Base-by-base conservation (phyloP, 2,888 invertebrate genomes). In the Lingula anatina region DNA sequence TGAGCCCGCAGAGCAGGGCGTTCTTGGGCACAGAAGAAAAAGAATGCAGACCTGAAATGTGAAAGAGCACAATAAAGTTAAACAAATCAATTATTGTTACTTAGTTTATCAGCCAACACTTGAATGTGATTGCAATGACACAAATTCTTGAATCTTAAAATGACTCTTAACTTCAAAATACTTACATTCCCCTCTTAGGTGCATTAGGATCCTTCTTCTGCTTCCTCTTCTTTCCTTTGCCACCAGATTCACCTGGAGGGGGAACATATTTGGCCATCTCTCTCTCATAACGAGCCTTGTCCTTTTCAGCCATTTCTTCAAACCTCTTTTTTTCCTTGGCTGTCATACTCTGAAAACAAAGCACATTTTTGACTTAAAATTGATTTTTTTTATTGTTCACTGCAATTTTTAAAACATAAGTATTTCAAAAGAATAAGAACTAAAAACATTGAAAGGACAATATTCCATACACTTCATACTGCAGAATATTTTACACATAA, bases 1-100 rank as follows among this genome's bases (percentile, higher is more conserved):
- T 84, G 83, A 51, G 86, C 88, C 81, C 94, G 93, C 56, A 99
- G 93, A 74, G 91, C 92, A 36, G 89, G 86, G 68, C 99, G 87
- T 78, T 95, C 95, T 74, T 97, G 97, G 78, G 93, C 92, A 78
- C 95, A 97, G 83, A 97, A 99, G 88, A 94, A 92, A 83, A 99
- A 99, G 84, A 97, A 99, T 47, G 96, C 97, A 62, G 97, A 97
- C 76, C 95, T 96, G 80, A 46, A 76, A 73, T 28, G 18, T 51
- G 28, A 56, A 60, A 49, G 36, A 44, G 12, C 2, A 46, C 5
- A 12, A n/a, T 18, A 44, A 2, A 37, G 5, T 18, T 35, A 38
- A 2, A 12, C 35, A 31, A 9, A 31, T 31, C 15, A n/a, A 31
- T 20, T 21, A 41, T 2, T 15, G 39, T 23, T 40, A 3, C 2